Conservation (phyloP, 2,797 vertebrate species). For the Onychomys torridus region DNA sequence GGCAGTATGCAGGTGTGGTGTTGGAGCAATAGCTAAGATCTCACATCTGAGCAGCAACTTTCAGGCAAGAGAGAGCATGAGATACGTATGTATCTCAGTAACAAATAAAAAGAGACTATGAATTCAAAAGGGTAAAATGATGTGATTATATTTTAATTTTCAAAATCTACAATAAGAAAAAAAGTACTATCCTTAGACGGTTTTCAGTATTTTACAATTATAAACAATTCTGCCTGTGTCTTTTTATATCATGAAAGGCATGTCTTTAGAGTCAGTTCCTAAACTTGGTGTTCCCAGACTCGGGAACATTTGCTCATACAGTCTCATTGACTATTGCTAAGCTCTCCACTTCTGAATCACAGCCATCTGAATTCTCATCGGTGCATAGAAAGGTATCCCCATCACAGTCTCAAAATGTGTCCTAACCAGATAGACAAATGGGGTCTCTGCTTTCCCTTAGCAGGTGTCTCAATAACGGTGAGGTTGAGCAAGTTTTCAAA, state of each 20-base stretch:
- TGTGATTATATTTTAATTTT: background rate
- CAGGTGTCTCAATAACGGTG: background rate
- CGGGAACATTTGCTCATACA: background rate
- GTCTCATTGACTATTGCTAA: background rate
- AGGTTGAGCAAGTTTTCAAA: background rate
- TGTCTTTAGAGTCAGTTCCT: background rate
- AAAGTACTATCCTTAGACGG: background rate
- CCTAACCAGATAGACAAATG: background rate
- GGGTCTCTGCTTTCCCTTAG: conserved; percentile 23
- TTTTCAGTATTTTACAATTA: conserved; percentile 2
- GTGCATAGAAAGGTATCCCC: background rate
- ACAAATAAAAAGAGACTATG: background rate
- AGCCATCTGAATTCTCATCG: background rate
- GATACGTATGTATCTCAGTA: background rate
- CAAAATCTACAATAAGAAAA: background rate
- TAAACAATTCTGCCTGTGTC: background rate
- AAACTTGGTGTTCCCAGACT: background rate
- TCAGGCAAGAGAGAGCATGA: no score
- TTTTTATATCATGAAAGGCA: background rate
- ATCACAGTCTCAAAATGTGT: background rate
- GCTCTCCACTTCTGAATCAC: background rate
- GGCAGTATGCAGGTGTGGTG: no score
- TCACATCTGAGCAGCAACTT: no score
- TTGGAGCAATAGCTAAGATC: no score
- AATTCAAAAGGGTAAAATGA: background rate